Base-by-base conservation (phyloP, 1,140 invertebrate species). In the Lysiphlebus fabarum region DNA sequence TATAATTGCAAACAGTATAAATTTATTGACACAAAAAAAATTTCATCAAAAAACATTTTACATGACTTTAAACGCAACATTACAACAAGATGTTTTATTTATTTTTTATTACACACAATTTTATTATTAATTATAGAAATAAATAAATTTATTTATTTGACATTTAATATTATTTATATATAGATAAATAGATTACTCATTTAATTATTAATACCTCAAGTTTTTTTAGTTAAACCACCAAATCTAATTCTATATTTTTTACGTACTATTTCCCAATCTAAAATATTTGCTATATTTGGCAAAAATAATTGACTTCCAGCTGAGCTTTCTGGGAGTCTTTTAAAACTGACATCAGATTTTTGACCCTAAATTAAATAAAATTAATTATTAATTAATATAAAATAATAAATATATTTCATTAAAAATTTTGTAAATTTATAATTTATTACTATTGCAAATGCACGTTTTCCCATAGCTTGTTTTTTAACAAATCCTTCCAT, bases 221-320 rank as follows among this genome's bases (percentile, higher is more conserved):
- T 78, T 66, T 86, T 86, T 43, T 87, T 86, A 4, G 83, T 74
- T 61, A 78, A 69, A n/a, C 86, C 85, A 1, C 90, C 87, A 71
- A 86, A 87, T 7, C 92, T 79, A 0, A 86, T 85, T 58, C 90
- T 82, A 69, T 95, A 96, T 67, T 93, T 93, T 71, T 89, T 90
- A 2, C 91, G 87, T 33, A 95, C 93, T 3, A 87, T 74, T 63
- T 90, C 86, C 93, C 93, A 96, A 71, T 96, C 91, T 1, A 91
- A 88, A 1, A 95, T 89, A 65, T 91, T 92, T 70, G 94, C 91
- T 56, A 96, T 92, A 49, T 86, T 83, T 48, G 82, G 75, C 62
- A 83, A 86, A 61, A 90, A 91, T 37, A 88, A 69, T 68, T 90
- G 90, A n/a, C 88, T 92, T 47, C 86, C 89, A 11, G 90, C 67